Base-by-base conservation (phyloP, 2,888 invertebrate genomes). In the Leptinotarsa peninsularis region DNA sequence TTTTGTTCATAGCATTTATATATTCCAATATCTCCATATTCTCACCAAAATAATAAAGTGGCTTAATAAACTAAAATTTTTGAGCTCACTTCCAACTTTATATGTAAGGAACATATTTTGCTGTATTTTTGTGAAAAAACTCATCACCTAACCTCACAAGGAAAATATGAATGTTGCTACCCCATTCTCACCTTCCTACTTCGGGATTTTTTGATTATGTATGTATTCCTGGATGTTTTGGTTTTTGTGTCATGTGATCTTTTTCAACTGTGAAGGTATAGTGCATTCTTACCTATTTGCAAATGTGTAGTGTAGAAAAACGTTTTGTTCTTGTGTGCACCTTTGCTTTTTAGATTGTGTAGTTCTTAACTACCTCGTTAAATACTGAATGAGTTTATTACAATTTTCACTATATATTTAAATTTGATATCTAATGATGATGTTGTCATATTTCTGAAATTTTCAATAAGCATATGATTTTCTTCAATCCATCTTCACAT, bases 1-100 rank as follows among this genome's bases (percentile, higher is more conserved):
- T 87, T 87, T 87, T 87, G 84, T 84, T 82, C 82, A 81, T 83
- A 82, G 81, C 84, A 82, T 84, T 84, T 83, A 82, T 82, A 82
- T 81, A 82, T 78, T 78, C 73, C 78, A 77, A 74, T 78, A 77
- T 75, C 56, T 73, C 74, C 71, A 76, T 78, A 67, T 74, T 77
- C 72, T 58, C 50, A 71, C 60, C 52, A 72, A n/a, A 73, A 77
- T 74, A 72, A 75, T 73, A 68, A 71, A 67, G 70, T 58, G 66
- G 67, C 27, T 27, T 66, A 67, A 66, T 68, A 23, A 54, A 72
- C 56, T 71, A 54, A 66, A 74, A 75, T 72, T 78, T 76, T 58
- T 52, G 67, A 67, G 49, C 74, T 58, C 49, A 49, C 66, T 73
- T 15, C 27, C 43, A 71, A 58, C 68, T 73, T 67, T 73, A 67